Percentiles rank a stretch among this genome's conserved stretches.
phyloP scores from a whole-genome alignment of 2,888 invertebrate species.

The Drosophila heteroneura region DNA sequence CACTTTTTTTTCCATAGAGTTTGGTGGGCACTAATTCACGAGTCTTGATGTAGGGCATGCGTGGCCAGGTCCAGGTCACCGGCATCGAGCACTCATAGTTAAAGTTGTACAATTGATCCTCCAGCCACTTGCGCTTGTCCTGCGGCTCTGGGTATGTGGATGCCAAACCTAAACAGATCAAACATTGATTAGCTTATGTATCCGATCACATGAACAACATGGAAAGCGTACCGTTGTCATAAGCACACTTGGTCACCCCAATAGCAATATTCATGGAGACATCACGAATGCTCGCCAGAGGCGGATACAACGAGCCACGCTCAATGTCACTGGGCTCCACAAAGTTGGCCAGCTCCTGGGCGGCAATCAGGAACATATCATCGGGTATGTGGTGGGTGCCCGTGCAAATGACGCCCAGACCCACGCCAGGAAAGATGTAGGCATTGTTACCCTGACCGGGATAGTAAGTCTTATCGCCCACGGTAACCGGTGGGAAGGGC shows the following conservation, averaged over 20 bases:
- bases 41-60: conserved; percentile 84
- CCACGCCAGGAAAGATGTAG: conserved; percentile 98
- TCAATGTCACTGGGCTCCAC: conserved; percentile 93
- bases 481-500: conserved; percentile 94
- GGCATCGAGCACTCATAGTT: conserved; percentile 93
- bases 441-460: conserved; percentile 99
- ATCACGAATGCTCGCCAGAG: conserved; percentile 92
- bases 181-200: neutral
- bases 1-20: conserved; percentile 80
- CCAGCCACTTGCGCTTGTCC: conserved; percentile 90
- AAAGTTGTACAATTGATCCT: conserved; percentile 91
- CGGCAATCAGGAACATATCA: conserved; percentile 96
- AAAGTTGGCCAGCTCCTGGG: conserved; percentile 93
- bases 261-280: conserved; percentile 96
- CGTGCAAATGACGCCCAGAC: conserved; percentile 96
- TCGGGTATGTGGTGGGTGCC: conserved; percentile 97
- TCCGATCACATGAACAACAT: neutral
- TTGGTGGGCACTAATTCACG: conserved; percentile 83
- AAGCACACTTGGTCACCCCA: conserved; percentile 94
- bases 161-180: conserved; percentile 89
- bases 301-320: conserved; percentile 96
- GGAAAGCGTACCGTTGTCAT: conserved; percentile 89
- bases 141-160: conserved; percentile 94
- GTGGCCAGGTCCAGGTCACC: conserved; percentile 88
- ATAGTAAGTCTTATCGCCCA: conserved; percentile 91